These are phyloP conservation scores for Malthinus seriepunctatus DNA, from an alignment of 2,888 invertebrate genomes.

Conservation along the genomic window DNA sequence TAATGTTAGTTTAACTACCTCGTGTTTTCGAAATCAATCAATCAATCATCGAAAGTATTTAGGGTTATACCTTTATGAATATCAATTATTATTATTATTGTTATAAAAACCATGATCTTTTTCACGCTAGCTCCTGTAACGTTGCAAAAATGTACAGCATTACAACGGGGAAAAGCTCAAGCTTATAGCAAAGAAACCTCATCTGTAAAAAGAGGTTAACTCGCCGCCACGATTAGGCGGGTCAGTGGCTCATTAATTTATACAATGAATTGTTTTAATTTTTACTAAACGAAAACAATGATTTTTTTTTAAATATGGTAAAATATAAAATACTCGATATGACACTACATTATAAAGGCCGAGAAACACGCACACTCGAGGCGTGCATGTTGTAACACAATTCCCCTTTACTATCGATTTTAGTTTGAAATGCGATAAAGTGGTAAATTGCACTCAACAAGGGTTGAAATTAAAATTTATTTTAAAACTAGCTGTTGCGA, in stretches of 20 bases:
- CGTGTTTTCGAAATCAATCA: constrained; percentile 3
- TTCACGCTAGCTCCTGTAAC: too few relatives aligned
- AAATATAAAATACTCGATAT: neutral
- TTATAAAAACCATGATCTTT: too few relatives aligned
- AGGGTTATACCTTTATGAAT: neutral
- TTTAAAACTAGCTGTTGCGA: constrained; percentile 4
- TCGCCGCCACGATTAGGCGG: too few relatives aligned
- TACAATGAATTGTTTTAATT: too few relatives aligned
- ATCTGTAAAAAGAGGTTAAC: too few relatives aligned
- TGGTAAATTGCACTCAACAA: constrained; percentile 22
- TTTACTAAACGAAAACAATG: neutral
- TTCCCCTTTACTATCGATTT: constrained; percentile 18
- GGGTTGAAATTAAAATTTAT: constrained; percentile 21
- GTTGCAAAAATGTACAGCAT: too few relatives aligned
- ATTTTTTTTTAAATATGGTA: neutral
- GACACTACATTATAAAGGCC: neutral
- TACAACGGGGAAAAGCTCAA: too few relatives aligned
- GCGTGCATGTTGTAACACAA: constrained; percentile 18
- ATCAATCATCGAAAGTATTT: constrained; percentile 7
- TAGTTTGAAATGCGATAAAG: constrained; percentile 20
- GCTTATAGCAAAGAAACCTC: too few relatives aligned
- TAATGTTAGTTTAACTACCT: constrained; percentile 4
- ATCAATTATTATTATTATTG: too few relatives aligned
- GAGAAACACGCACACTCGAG: constrained; percentile 11
- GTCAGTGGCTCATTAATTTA: too few relatives aligned